Conservation (phyloP, 2,888 invertebrate species). For the Cosmorhoe ocellata region DNA sequence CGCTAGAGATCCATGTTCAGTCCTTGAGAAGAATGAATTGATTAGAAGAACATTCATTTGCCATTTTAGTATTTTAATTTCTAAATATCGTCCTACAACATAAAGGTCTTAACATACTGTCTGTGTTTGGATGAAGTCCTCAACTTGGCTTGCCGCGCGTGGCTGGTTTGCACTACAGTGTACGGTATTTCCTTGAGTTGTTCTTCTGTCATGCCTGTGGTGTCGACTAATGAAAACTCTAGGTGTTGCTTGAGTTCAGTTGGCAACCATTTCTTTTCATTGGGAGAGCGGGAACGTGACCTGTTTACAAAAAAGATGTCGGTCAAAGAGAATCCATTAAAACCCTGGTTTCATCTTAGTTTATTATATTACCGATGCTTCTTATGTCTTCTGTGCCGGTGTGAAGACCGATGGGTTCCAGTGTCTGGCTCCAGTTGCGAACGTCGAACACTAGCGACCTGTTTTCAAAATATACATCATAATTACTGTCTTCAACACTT, state of each 20-base stretch:
- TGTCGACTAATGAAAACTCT: constrained; percentile 94
- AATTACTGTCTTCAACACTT: background rate
- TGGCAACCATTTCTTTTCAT: constrained; percentile 87
- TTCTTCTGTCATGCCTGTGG: constrained; percentile 93
- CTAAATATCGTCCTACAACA: no score
- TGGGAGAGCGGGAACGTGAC: constrained; percentile 87
- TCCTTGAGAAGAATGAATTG: constrained; percentile 38
- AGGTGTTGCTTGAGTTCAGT: constrained; percentile 92
- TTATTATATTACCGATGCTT: constrained; percentile 78
- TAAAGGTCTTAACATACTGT: constrained; percentile 63
- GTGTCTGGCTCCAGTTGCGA: constrained; percentile 75
- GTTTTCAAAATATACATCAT: constrained; percentile 33
- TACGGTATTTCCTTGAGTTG: constrained; percentile 94
- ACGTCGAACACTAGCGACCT: constrained; percentile 88
- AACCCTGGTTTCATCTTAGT: background rate
- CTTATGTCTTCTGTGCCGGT: constrained; percentile 81
- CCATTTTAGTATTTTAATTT: no score
- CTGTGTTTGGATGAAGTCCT: constrained; percentile 71
- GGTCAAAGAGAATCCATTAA: background rate
- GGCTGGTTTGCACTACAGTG: constrained; percentile 90
- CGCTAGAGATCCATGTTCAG: constrained; percentile 71
- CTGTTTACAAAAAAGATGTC: constrained; percentile 40
- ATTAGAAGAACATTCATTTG: background rate
- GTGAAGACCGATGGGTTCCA: constrained; percentile 81
- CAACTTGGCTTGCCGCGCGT: constrained; percentile 83